Evolutionary conservation across 2,797 vertebrate species (phyloP), one percentile per base, ranked within the genome.

Genomic region (Simalia tracyae): DNA sequence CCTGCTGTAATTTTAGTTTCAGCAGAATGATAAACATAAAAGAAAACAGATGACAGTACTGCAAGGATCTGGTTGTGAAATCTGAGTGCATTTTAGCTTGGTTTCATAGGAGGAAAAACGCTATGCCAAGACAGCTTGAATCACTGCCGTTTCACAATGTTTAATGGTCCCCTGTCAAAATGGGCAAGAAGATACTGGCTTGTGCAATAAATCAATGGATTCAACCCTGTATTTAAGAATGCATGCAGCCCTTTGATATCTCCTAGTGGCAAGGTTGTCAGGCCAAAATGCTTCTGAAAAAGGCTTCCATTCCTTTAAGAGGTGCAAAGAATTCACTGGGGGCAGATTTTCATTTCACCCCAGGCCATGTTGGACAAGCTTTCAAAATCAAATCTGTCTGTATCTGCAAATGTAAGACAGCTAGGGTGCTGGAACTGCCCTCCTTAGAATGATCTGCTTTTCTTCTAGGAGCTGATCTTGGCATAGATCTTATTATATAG

Each of bases 1-100:
- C 94, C 90, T 93, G 93, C 19, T 68, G 89, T 96, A 95, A 95
- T 95, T 95, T 95, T 95, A 94, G 92, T 86, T 95, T 96, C 87
- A 91, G 0, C 0, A 64, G 5, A 91, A 92, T 93, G 31, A 87
- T 46, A 94, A 36, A 88, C 59, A 93, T 94, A 94, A 96, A 96
- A 95, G 42, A 86, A 93, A 93, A 95, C 96, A 95, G 94, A 94
- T 63, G 57, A 92, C 84, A 93, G 88, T 93, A 93, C 90, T 94
- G 85, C 66, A 91, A 94, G 92, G 92, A 72, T 3, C 2, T 61
- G 24, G 42, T 94, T 86, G 89, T 94, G 95, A 95, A 95, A 95
- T 95, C 87, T 91, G 89, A 95, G 84, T 50, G 63, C 89, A 88
- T 36, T 36, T 46, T 89, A 95, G 46, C 92, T 95, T 95, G 92